Conservation (phyloP, 2,888 invertebrate genomes). For the Drosophila cracens region DNA sequence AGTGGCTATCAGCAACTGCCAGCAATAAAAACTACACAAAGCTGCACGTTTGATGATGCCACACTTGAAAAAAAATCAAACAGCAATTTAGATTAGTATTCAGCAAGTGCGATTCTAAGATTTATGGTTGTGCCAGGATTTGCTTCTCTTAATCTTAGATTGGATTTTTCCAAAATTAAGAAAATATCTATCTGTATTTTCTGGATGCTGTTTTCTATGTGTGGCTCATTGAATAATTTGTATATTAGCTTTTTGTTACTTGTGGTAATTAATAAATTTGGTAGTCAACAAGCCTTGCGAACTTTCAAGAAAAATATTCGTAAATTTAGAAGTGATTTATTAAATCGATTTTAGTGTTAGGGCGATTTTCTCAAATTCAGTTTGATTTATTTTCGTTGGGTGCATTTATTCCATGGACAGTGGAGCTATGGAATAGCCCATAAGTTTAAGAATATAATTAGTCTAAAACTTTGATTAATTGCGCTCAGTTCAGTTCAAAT, state of each 20-base stretch:
- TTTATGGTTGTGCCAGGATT: not conserved
- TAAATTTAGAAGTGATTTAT: not conserved
- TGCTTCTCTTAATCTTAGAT: not conserved
- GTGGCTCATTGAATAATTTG: not conserved
- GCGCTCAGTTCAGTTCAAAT: not conserved
- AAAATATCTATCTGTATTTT: not conserved
- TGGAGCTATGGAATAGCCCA: not conserved
- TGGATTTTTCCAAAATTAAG: not conserved
- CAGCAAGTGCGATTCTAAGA: not conserved
- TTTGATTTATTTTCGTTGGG: not conserved
- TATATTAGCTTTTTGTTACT: not conserved
- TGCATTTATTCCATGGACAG: not conserved
- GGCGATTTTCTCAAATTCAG: not conserved
- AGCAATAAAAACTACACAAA: conserved; percentile 26
- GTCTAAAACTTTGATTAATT: not conserved
- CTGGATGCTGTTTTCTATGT: not conserved
- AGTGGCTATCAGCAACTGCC: conserved; percentile 18
- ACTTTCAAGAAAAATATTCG: not conserved
- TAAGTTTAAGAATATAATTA: not conserved
- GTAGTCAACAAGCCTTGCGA: not conserved
- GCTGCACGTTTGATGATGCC: conserved; percentile 15
- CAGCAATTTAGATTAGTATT: not conserved
- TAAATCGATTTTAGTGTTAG: not conserved
- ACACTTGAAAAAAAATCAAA: not conserved
- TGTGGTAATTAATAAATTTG: not conserved